These are phyloP conservation scores for Drosophila ficusphila DNA, from an alignment of 1,140 invertebrate species.

Conservation along the genomic window DNA sequence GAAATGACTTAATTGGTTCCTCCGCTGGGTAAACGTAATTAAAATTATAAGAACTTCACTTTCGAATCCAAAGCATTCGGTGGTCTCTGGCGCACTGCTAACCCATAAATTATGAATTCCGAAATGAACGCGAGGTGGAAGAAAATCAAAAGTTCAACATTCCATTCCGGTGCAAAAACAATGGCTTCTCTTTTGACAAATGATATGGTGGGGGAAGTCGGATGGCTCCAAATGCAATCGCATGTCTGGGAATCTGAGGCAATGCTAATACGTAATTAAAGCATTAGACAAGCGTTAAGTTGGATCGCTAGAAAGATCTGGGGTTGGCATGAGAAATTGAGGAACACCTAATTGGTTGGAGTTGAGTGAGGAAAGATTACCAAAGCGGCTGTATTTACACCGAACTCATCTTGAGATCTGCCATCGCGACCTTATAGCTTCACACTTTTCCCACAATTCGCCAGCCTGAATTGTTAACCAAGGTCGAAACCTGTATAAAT, in stretches of 20 bases:
- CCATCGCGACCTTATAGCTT: conserved; percentile 22
- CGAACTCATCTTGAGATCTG: neutral
- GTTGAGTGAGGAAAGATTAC: neutral
- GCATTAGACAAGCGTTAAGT: conserved; percentile 55
- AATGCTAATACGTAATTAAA: conserved; percentile 73
- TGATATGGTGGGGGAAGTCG: conserved; percentile 18
- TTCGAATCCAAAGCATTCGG: conserved; percentile 41
- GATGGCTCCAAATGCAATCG: conserved; percentile 40
- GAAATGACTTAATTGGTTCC: conserved; percentile 57
- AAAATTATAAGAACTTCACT: conserved; percentile 62
- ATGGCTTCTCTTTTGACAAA: conserved; percentile 68
- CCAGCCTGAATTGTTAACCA: conserved; percentile 12
- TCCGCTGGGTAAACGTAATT: conserved; percentile 26
- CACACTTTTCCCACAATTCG: conserved; percentile 46
- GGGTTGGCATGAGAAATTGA: conserved; percentile 17
- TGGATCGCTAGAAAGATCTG: conserved; percentile 54
- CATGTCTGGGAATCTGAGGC: conserved; percentile 53
- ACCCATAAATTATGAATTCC: conserved; percentile 78
- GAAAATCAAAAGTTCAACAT: conserved; percentile 51
- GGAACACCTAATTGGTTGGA: neutral
- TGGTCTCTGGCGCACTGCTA: conserved; percentile 53
- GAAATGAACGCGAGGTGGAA: conserved; percentile 16
- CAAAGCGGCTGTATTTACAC: neutral
- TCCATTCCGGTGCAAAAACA: conserved; percentile 51
- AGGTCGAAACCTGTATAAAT: conserved; percentile 44